Evolutionary conservation across 2,797 vertebrate species (phyloP), one percentile per base, ranked within the genome.

Genomic region (Microchirus variegatus): DNA sequence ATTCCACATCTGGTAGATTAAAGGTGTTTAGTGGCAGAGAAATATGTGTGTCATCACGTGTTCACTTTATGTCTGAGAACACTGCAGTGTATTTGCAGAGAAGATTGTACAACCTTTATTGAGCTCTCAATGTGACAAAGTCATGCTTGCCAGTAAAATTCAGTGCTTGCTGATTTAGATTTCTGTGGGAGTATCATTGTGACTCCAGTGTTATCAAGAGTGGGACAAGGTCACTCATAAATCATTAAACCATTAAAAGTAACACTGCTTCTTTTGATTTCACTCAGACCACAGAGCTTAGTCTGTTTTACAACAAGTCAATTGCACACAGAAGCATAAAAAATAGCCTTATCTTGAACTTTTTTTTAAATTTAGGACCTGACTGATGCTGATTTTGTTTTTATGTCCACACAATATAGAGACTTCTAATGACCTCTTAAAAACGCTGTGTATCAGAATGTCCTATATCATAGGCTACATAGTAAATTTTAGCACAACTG

Each of bases 161-260:
- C n/a, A 13, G 31, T 17, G n/a, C 5, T 17, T 64, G 62, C 19
- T 38, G 49, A 63, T 77, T 70, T 61, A 45, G 19, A 53, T 79
- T 77, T 51, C 66, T 61, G 22, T 46, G 60, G 59, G 56, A 58
- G 60, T 63, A 78, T 75, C 47, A 37, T 19, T 61, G 67, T 62
- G 9, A 47, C 17, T 44, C 40, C 18, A 47, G 35, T 54, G 35
- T 48, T 64, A 51, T 60, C 56, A 36, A 59, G 31, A 61, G 19
- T 58, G 36, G 63, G 35, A 75, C 22, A 37, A 59, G 47, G 61
- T 71, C 66, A 52, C 31, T 44, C 47, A 67, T 44, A 38, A 18
- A 52, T 46, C 46, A 55, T 1, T 1, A 63, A 48, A 51, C 38
- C 3, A 31, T 7, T 0, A 47, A 55, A 56, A 45, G 22, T n/a